Evolutionary conservation across 2,888 invertebrate species (phyloP), one percentile per base, ranked within the genome.

Genomic region (Tanaodytes sp.): DNA sequence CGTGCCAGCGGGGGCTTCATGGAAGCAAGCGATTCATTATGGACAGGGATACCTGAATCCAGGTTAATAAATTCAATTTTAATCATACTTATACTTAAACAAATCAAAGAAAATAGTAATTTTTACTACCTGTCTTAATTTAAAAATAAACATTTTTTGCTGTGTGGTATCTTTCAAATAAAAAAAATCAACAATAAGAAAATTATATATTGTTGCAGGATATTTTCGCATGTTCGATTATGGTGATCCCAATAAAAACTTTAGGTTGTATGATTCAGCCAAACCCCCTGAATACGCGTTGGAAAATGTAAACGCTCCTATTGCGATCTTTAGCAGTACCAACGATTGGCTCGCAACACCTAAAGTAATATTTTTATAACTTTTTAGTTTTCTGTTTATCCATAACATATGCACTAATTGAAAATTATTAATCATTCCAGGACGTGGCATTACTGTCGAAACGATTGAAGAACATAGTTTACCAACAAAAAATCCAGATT

Each of bases 1-100:
- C 77, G 71, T 82, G 11, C 83, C 84, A 1, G 83, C 84, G 2
- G 84, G 84, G 4, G 82, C 82, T 27, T 84, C 84, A 2, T 83
- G 84, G 84, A 84, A 84, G 55, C 81, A 83, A 48, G 43, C 77
- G 0, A 79, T 84, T 16, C 84, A 84, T 63, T 84, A 76, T 58
- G 83, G 83, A 2, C 84, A 84, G 72, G 84, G 84, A 45, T 81
- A 76, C 40, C 77, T 80, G 18, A 78, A 80, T 72, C 78, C 80
- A 67, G 82, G 83, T 51, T 12, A 37, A 8, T 27, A 14, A 37
- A 37, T 12, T 37, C 18, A 33, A 39, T 63, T 27, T 27, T 27
- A 9, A 27, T n/a, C n/a, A n/a, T n/a, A 37, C 57, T 18, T 6
- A 33, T 33, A 3, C 4, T 33, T 33, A 33, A 33, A 2, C 33